phyloP scores from a whole-genome alignment of 2,797 vertebrate genomes.

The Lemur catta region DNA sequence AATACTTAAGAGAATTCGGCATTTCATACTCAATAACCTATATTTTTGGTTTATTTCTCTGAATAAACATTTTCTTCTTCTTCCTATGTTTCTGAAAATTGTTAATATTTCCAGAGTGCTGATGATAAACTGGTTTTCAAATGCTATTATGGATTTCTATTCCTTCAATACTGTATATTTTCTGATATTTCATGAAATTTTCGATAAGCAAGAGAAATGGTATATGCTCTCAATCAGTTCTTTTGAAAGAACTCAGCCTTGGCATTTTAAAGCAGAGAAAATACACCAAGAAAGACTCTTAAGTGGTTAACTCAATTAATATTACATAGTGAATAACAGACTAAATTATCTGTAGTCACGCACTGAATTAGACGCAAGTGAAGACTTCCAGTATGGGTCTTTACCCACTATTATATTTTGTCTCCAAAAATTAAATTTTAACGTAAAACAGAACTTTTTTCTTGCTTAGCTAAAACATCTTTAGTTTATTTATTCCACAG shows the following conservation, averaged over 20 bases:
- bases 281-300: background rate
- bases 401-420: background rate
- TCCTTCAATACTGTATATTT: background rate
- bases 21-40: background rate
- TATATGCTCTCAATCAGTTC: background rate
- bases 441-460: background rate
- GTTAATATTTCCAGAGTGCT: background rate
- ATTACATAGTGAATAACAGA: background rate
- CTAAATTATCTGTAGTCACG: background rate
- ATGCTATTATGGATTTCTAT: background rate
- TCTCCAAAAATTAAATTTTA: background rate
- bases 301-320: background rate
- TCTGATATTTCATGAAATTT: background rate
- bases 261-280: background rate
- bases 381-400: background rate
- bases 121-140: background rate
- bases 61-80: background rate
- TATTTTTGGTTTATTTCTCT: background rate
- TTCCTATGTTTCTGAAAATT: background rate
- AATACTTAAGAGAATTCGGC: no score
- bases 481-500: background rate
- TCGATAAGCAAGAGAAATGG: background rate
- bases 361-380: background rate
- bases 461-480: background rate
- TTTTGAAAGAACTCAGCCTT: background rate